A percentile compares a stretch with the other conserved stretches of the same genome.
phyloP scores from a whole-genome alignment of 1,140 invertebrate species.

The Coenobita brevimanus region DNA sequence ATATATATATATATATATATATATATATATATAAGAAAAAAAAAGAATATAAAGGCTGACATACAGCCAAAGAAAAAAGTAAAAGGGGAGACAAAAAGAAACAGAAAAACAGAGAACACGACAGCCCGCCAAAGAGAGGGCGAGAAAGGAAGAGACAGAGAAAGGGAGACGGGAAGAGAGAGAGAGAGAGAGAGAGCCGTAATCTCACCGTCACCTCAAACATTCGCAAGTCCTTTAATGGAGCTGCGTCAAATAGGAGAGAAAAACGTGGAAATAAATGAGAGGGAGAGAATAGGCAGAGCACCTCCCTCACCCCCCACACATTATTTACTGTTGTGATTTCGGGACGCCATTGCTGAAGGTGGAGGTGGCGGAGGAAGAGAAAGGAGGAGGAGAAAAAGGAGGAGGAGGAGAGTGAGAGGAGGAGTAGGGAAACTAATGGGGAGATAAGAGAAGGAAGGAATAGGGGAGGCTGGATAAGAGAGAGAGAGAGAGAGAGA shows the following conservation, averaged over 20 bases:
- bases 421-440: not conserved
- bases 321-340: slow-evolving; percentile 63
- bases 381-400: not conserved
- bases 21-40: no score
- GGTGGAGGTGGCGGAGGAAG: not conserved
- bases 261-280: slow-evolving; percentile 61
- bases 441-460: not conserved
- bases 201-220: slow-evolving; percentile 61
- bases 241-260: slow-evolving; percentile 52
- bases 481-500: not conserved
- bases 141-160: not conserved
- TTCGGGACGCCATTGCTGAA: slow-evolving; percentile 24
- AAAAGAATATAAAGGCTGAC: no score
- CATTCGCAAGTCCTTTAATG: slow-evolving; percentile 61
- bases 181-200: slow-evolving; percentile 4
- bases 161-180: not conserved
- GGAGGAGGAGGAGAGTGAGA: not conserved
- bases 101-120: no score
- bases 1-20: no score
- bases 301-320: slow-evolving; percentile 3
- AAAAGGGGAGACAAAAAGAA: no score
- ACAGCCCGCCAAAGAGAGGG: no score
- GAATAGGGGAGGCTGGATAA: no score
- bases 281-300: slow-evolving; percentile 40
- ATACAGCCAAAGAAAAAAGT: no score